These are phyloP conservation scores for Zosterops pallidus DNA, from an alignment of 2,113 vertebrate genomes.

Conservation along the genomic window DNA sequence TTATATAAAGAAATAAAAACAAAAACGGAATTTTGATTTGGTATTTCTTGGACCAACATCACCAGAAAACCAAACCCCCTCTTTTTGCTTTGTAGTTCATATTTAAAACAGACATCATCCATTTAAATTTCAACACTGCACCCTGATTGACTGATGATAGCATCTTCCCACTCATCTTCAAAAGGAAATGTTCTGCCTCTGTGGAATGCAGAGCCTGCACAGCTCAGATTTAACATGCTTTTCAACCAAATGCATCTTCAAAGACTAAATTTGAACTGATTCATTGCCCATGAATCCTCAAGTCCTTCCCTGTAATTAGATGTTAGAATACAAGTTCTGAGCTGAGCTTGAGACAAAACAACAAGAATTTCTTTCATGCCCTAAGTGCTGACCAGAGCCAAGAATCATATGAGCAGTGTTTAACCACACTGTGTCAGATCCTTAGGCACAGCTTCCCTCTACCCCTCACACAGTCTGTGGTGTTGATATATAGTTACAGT, in stretches of 20 bases:
- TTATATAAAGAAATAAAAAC: not conserved
- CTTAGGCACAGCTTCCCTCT: not conserved
- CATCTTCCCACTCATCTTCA: not conserved
- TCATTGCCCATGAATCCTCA: not conserved
- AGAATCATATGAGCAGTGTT: not conserved
- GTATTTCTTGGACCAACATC: not conserved
- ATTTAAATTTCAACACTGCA: not conserved
- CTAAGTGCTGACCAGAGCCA: not conserved
- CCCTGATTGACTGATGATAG: not conserved
- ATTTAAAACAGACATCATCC: not conserved
- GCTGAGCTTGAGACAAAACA: not conserved
- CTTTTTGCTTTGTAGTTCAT: not conserved
- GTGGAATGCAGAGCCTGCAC: not conserved
- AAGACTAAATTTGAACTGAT: not conserved
- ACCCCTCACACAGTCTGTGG: not conserved
- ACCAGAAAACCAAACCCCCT: not conserved
- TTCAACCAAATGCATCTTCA: not conserved
- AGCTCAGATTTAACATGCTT: not conserved
- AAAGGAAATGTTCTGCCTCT: not conserved
- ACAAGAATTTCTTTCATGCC: not conserved
- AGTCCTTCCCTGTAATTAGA: not conserved
- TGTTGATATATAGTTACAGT: constrained; percentile 1
- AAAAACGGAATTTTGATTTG: not conserved
- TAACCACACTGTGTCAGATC: not conserved
- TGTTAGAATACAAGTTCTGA: not conserved